Percentiles rank a stretch among this genome's conserved stretches.
Conservation (phyloP, 2,797 vertebrate species). For the Miichthys miiuy region DNA sequence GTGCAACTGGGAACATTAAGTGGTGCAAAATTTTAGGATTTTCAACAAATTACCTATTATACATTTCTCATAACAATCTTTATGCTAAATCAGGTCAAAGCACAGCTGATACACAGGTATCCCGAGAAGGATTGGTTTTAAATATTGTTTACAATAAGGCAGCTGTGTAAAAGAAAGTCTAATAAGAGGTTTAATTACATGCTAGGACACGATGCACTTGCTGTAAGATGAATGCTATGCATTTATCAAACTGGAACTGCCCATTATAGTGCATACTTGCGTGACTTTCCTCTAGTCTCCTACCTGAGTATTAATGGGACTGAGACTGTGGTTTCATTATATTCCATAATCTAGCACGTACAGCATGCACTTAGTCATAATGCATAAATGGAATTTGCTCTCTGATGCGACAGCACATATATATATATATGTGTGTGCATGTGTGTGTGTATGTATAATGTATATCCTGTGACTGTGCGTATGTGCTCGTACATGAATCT, state of each 20-base stretch:
- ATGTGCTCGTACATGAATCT: slow-evolving; percentile 28
- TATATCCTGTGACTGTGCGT: slow-evolving; percentile 10
- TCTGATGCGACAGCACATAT: neutral
- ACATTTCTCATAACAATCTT: slow-evolving; percentile 19
- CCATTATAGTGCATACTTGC: slow-evolving; percentile 35
- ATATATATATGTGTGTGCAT: neutral
- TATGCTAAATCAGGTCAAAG: slow-evolving; percentile 12
- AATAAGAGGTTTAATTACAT: slow-evolving; percentile 35
- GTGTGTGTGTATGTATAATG: slow-evolving; percentile 5
- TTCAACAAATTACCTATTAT: neutral
- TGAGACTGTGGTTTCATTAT: slow-evolving; percentile 36
- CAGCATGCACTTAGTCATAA: slow-evolving; percentile 40
- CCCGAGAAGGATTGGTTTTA: slow-evolving; percentile 7
- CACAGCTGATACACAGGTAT: slow-evolving; percentile 12
- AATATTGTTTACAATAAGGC: slow-evolving; percentile 37
- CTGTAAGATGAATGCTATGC: slow-evolving; percentile 12
- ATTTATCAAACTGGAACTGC: slow-evolving; percentile 27
- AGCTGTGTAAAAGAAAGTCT: slow-evolving; percentile 15
- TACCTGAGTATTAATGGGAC: slow-evolving; percentile 34
- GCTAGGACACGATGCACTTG: neutral
- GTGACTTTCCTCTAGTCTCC: slow-evolving; percentile 18
- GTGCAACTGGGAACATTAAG: slow-evolving; percentile 7
- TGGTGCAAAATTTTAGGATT: neutral
- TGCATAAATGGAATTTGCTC: slow-evolving; percentile 34
- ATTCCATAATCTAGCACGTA: slow-evolving; percentile 59